These are phyloP conservation scores for Exocentrus adspersus DNA, from an alignment of 2,888 invertebrate species.

Conservation along the genomic window DNA sequence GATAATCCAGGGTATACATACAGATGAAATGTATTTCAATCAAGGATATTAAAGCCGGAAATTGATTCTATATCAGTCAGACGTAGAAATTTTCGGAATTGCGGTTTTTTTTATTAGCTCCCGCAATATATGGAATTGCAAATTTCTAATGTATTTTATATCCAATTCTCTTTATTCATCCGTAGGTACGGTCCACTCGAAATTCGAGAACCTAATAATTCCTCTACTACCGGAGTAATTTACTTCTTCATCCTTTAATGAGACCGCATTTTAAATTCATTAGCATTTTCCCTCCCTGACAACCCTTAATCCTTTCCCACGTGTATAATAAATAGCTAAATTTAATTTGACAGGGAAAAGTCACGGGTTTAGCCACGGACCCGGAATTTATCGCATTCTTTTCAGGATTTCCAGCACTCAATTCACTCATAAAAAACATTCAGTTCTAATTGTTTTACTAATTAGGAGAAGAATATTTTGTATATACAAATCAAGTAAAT, in stretches of 20 bases:
- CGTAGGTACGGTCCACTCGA: no score
- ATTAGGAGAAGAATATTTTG: no score
- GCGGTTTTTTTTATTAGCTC: not conserved
- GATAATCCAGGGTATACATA: not conserved
- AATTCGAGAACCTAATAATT: not conserved
- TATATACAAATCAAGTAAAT: no score
- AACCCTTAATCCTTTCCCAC: constrained; percentile 5
- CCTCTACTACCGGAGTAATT: not conserved
- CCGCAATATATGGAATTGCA: no score
- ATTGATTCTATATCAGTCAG: not conserved
- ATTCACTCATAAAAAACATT: no score
- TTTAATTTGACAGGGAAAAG: constrained; percentile 12
- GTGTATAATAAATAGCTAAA: constrained; percentile 6
- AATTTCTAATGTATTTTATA: no score
- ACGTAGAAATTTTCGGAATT: not conserved
- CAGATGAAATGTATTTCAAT: not conserved
- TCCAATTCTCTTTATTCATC: not conserved
- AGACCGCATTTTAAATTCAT: constrained; percentile 5
- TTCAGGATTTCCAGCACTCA: no score
- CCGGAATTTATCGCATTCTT: not conserved
- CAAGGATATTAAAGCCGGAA: not conserved
- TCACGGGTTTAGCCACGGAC: not conserved
- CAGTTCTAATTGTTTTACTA: no score
- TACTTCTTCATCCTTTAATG: constrained; percentile 10
- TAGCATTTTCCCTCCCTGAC: constrained; percentile 3